phyloP scores from a whole-genome alignment of 2,113 vertebrate genomes.

The Vireo altiloquus region DNA sequence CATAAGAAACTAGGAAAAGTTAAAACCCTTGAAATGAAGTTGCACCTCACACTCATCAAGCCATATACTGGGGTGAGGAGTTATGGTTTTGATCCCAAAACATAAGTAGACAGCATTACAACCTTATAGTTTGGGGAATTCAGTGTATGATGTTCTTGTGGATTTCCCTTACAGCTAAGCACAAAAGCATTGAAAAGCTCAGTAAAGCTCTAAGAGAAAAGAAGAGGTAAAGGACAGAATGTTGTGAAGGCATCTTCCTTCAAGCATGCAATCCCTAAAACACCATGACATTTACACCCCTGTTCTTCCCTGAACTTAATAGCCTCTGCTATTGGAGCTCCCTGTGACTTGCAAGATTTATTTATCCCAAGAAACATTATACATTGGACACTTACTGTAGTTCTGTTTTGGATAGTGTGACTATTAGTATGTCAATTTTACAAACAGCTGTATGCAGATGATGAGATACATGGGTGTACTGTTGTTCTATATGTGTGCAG shows the following conservation, averaged over 20 bases:
- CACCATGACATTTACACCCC: neutral
- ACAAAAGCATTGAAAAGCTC: neutral
- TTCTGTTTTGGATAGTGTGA: neutral
- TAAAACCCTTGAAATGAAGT: neutral
- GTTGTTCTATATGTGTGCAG: neutral
- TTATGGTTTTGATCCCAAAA: neutral
- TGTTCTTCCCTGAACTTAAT: neutral
- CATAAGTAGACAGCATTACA: neutral
- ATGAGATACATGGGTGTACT: neutral
- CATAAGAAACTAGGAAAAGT: neutral
- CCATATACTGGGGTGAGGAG: neutral
- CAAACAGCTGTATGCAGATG: neutral
- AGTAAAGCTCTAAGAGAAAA: neutral
- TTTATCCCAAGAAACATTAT: neutral
- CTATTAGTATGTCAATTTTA: neutral
- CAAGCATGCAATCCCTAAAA: neutral
- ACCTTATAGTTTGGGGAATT: neutral
- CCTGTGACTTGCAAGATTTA: neutral
- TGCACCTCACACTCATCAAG: neutral
- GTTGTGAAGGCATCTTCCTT: neutral
- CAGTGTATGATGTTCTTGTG: neutral
- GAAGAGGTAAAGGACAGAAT: neutral
- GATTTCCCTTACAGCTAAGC: neutral
- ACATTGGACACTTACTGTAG: neutral
- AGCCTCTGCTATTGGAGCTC: neutral